Evolutionary conservation across 2,888 invertebrate genomes (phyloP), one percentile per base, ranked within the genome.

Genomic region (Synanthedon tipuliformis): DNA sequence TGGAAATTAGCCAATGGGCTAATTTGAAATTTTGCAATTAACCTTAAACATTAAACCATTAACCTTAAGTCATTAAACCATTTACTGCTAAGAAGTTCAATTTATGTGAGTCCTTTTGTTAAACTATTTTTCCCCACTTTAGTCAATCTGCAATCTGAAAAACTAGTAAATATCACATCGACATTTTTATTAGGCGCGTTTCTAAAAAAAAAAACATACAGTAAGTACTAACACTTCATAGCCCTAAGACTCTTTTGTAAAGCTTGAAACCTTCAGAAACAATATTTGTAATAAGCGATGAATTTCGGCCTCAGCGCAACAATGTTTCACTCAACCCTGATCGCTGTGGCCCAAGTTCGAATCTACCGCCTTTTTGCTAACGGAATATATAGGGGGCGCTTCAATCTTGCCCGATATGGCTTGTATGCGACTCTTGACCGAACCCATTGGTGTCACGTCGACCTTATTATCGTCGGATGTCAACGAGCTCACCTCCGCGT

Each of bases 281-380:
- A 34, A 16, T 52, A 15, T n/a, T 12, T 16, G 11, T 12, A 13
- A 45, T 15, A n/a, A 45, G 45, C 12, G 45, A 45, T 23, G 23
- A 23, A 23, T 23, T 23, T 23, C 2, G 45, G 13, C n/a, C 4
- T 4, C 23, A 1, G 4, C 56, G 53, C 56, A 56, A 56, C 59
- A 56, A n/a, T 10, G 34, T 10, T 63, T 34, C 34, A 23, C 1
- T 81, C 80, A 86, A 5, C 79, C 82, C 63, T 81, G 81, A 61
- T 81, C 85, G 54, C 59, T 66, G 56, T 75, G 75, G 53, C 62
- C 74, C 41, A 71, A 56, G 54, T 71, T 73, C 54, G 79, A 83
- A 48, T 87, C 86, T 3, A 80, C 60, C 69, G 79, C 76, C 58
- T 88, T 88, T 63, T 87, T 88, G 66, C 76, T 84, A 54, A 86